These are phyloP conservation scores for Kuschelorhynchus macadamiae DNA, from an alignment of 2,888 invertebrate species.

Conservation along the genomic window DNA sequence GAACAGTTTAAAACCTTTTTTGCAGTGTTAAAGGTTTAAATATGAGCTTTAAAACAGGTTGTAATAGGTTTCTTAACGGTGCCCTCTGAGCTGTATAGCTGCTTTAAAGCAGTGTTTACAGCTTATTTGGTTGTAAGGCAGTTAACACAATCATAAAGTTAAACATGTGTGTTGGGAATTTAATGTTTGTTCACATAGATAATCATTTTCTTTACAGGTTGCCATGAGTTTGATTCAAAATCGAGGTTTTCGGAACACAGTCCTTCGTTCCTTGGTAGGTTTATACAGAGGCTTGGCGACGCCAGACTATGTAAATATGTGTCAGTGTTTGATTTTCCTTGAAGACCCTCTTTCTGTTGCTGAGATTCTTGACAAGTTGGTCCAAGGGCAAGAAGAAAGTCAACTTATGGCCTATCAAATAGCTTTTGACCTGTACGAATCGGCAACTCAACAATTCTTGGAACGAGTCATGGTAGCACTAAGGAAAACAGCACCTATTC, in stretches of 20 bases:
- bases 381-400: slow-evolving; percentile 78
- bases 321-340: slow-evolving; percentile 96
- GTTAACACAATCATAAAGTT: no score
- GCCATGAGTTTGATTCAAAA: slow-evolving; percentile 97
- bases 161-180: no score
- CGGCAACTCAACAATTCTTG: slow-evolving; percentile 97
- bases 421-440: slow-evolving; percentile 98
- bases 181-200: no score
- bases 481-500: slow-evolving; percentile 85
- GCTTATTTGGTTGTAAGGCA: no score
- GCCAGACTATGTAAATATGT: slow-evolving; percentile 98
- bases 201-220: slow-evolving; percentile 73
- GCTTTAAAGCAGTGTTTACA: no score
- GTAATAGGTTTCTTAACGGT: no score
- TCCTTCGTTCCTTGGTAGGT: slow-evolving; percentile 89
- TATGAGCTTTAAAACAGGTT: no score
- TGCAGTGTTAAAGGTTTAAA: no score
- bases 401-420: slow-evolving; percentile 99
- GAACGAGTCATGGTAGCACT: slow-evolving; percentile 88
- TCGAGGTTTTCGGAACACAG: slow-evolving; percentile 91
- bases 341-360: slow-evolving; percentile 95
- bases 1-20: no score
- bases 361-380: slow-evolving; percentile 91
- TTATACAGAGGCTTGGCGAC: slow-evolving; percentile 90
- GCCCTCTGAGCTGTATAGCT: no score